Evolutionary conservation across 2,797 vertebrate genomes (phyloP).

Genomic region (Scolopax bukidnonensis): DNA sequence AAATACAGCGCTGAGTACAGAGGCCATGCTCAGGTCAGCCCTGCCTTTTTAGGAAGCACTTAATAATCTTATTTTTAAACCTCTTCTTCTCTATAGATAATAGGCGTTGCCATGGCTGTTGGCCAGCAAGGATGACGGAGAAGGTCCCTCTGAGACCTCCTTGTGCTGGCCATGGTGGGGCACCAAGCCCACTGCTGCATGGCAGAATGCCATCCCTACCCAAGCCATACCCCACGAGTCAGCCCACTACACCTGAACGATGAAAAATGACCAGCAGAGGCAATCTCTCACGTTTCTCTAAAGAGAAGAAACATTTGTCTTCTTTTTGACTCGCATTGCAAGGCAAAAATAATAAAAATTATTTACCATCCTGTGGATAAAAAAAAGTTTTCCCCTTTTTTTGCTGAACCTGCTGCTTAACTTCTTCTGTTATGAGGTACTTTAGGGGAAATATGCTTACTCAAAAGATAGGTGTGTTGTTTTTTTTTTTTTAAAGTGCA

Average conservation of each 20-base stretch:
- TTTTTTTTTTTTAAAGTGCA: not conserved
- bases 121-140: not conserved
- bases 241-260: not conserved
- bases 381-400: not conserved
- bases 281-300: not conserved
- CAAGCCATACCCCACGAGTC: not conserved
- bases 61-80: not conserved
- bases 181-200: not conserved
- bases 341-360: not conserved
- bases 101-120: not conserved
- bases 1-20: not conserved
- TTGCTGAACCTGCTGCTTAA: not conserved
- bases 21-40: not conserved
- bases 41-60: not conserved
- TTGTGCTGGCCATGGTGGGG: not conserved
- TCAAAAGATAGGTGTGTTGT: not conserved
- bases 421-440: not conserved
- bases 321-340: not conserved
- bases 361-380: not conserved
- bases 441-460: not conserved
- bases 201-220: not conserved
- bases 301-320: not conserved
- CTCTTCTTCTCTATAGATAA: not conserved
- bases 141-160: not conserved
- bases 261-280: not conserved